A percentile compares a stretch with the other conserved stretches of the same genome.
Evolutionary conservation across 2,797 vertebrate genomes (phyloP).

Genomic region (Nyctibius grandis): DNA sequence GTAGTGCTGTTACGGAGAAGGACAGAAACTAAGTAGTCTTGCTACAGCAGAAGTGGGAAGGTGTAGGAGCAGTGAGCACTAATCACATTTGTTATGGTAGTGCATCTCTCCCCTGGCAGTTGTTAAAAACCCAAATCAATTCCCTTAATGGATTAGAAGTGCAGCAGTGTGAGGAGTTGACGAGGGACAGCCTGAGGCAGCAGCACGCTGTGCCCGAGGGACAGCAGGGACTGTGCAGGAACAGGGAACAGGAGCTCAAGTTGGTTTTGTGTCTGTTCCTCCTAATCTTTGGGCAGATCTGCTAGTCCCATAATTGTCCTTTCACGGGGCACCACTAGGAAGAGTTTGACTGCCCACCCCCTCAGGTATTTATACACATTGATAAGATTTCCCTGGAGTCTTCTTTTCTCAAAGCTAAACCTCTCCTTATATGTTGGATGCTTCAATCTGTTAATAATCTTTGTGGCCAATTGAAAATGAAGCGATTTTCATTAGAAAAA

Average conservation of each 20-base stretch:
- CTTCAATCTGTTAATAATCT: background rate
- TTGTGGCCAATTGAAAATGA: background rate
- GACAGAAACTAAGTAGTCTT: background rate
- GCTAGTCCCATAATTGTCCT: background rate
- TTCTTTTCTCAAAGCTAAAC: background rate
- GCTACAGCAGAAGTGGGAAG: background rate
- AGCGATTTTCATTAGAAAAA: background rate
- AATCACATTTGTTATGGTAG: background rate
- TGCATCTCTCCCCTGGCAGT: background rate
- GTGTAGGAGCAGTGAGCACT: background rate
- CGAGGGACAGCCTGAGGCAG: background rate
- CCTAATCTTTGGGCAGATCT: background rate
- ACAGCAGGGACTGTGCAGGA: background rate
- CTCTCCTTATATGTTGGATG: background rate
- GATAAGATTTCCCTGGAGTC: background rate
- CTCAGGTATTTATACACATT: background rate
- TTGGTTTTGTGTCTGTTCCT: background rate
- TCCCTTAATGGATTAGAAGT: background rate
- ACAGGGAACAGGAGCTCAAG: background rate
- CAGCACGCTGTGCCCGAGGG: background rate
- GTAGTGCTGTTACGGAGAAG: accelerated
- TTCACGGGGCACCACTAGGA: background rate
- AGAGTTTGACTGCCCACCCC: background rate
- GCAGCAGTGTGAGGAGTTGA: background rate
- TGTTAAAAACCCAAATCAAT: background rate